Evolutionary conservation across 2,888 invertebrate genomes (phyloP).

Genomic region (Oxycera nigricornis): DNA sequence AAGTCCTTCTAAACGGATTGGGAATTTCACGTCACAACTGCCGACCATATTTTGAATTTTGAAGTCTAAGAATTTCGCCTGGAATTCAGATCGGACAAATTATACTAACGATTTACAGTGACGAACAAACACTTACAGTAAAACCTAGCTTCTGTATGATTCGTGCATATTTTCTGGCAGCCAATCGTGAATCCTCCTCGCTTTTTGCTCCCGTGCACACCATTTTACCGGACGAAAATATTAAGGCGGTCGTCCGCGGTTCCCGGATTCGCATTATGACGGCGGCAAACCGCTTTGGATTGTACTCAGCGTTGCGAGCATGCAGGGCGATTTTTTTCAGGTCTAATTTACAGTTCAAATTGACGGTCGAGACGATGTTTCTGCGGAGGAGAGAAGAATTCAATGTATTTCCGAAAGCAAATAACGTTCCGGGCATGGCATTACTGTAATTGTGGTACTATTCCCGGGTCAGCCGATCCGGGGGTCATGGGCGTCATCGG

Average conservation of each 20-base stretch:
- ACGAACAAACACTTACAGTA: slow-evolving; percentile 64
- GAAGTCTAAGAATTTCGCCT: slow-evolving; percentile 83
- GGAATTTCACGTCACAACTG: slow-evolving; percentile 80
- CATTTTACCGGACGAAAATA: slow-evolving; percentile 84
- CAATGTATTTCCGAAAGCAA: not conserved
- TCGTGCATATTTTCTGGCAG: slow-evolving; percentile 82
- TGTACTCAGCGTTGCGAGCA: slow-evolving; percentile 98
- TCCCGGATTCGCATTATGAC: slow-evolving; percentile 96
- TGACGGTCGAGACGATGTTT: slow-evolving; percentile 98
- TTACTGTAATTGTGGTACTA: slow-evolving; percentile 77
- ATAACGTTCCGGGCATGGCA: slow-evolving; percentile 36
- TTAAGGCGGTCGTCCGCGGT: slow-evolving; percentile 80
- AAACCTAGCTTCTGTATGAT: slow-evolving; percentile 86
- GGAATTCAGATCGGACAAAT: slow-evolving; percentile 52
- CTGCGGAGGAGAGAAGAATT: slow-evolving; percentile 64
- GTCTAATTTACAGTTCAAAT: slow-evolving; percentile 92
- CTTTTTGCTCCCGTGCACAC: slow-evolving; percentile 85
- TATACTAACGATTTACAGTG: not conserved
- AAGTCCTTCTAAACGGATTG: slow-evolving; percentile 76
- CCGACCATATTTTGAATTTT: slow-evolving; percentile 84
- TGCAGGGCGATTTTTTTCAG: slow-evolving; percentile 96
- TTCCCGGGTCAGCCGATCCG: slow-evolving; percentile 90
- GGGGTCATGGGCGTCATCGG: slow-evolving; percentile 93
- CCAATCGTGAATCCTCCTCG: slow-evolving; percentile 79
- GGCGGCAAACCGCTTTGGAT: slow-evolving; percentile 98